Percentiles rank a stretch among this genome's conserved stretches.
phyloP scores from a whole-genome alignment of 2,797 vertebrate species.

The Halcyon chelicuti region DNA sequence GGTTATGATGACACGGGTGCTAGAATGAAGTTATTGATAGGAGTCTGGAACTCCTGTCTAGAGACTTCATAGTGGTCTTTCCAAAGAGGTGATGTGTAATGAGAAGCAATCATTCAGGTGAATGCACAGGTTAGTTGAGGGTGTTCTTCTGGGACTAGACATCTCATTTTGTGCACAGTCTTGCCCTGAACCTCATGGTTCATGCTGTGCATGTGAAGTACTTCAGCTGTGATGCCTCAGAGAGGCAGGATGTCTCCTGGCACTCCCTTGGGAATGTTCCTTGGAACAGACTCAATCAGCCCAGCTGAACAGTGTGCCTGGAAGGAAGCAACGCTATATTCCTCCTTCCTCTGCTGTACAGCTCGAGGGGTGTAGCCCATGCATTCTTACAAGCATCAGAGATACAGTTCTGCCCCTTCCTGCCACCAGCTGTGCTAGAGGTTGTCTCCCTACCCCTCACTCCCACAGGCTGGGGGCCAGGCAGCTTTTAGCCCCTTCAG shows the following conservation, averaged over 20 bases:
- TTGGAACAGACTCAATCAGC: constrained; percentile 12
- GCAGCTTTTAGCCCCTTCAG: background rate
- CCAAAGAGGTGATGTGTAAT: background rate
- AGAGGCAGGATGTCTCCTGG: background rate
- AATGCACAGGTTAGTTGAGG: background rate
- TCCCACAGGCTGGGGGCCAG: background rate
- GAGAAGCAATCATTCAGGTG: background rate
- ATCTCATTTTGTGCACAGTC: background rate
- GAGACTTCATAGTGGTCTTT: constrained; percentile 11
- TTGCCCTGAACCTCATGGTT: background rate
- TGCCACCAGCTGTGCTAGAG: background rate
- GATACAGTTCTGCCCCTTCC: background rate
- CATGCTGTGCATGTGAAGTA: background rate
- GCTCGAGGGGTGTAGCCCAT: background rate
- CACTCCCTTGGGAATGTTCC: background rate
- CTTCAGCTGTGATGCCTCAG: background rate
- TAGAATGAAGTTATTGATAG: background rate
- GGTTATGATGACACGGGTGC: background rate
- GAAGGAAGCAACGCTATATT: background rate
- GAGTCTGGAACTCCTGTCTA: background rate
- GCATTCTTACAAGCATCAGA: background rate
- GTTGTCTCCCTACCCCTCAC: background rate
- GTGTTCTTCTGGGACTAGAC: background rate
- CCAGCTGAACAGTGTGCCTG: constrained; percentile 12
- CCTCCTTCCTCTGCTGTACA: background rate